Evolutionary conservation across 2,113 vertebrate species (phyloP), one percentile per base, ranked within the genome.

Genomic region (Zeus faber): DNA sequence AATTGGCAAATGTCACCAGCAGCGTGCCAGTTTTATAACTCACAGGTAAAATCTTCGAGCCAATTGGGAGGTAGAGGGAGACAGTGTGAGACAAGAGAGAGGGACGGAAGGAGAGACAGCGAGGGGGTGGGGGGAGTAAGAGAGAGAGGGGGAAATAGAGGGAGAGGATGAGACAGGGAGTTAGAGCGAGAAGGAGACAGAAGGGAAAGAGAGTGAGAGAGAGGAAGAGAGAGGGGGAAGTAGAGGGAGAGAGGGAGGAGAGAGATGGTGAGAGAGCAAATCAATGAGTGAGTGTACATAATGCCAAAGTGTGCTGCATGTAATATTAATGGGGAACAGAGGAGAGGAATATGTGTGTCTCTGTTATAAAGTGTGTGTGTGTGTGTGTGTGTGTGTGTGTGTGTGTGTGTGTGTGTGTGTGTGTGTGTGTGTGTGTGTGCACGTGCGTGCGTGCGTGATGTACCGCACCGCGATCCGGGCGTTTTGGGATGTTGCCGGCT

Each of bases 271-370:
- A 23, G 21, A 11, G 49, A 18, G 57, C n/a, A 16, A 26, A 18
- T 33, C 54, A 71, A 79, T 76, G 80, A 76, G 79, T 72, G 64
- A 81, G 75, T 76, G 75, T 65, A 58, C 62, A 63, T 75, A 83
- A 76, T 76, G 70, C 74, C 70, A 66, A 57, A 72, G 72, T 70
- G 60, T 79, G 79, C 70, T 40, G 48, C 75, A 77, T 85, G 82
- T 79, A 86, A 80, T 84, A 86, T 87, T 88, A 78, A 87, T 82
- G 63, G 54, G 6, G 3, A 5, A 23, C n/a, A 61, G 46, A 58
- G 45, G 64, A 52, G 43, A 54, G 70, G 58, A 58, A 60, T 35
- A 61, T 37, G 14, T 14, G 13, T 11, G 33, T 37, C 33, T 37
- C 33, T 37, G 33, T 37, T 11, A 11, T 37, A 31, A 7, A 29